A percentile compares a stretch with the other conserved stretches of the same genome.
Evolutionary conservation across 2,888 invertebrate genomes (phyloP).

Genomic region (Callimorpha dominula): DNA sequence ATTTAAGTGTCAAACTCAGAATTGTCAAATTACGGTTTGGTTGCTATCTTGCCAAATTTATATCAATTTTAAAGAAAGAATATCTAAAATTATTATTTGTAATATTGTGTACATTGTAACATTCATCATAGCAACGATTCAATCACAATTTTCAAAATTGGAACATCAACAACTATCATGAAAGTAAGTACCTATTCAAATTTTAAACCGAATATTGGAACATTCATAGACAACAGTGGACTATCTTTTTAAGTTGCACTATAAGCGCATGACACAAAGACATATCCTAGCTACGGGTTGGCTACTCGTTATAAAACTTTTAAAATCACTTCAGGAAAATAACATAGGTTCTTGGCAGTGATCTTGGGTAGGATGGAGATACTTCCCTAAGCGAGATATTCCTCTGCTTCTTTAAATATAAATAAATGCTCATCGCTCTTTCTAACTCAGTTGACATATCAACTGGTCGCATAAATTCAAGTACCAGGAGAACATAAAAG

Average conservation of each 20-base stretch:
- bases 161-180: no score
- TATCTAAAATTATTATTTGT: no score
- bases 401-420: background rate
- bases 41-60: no score
- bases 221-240: background rate
- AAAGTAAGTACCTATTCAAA: no score
- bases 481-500: slow-evolving; percentile 12
- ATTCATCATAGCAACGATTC: background rate
- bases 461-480: slow-evolving; percentile 7
- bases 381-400: background rate
- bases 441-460: background rate
- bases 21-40: background rate
- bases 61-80: background rate
- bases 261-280: background rate
- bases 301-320: background rate
- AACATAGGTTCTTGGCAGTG: background rate
- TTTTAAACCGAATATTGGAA: no score
- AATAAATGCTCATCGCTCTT: background rate
- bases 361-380: background rate
- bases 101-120: no score
- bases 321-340: background rate
- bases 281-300: background rate
- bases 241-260: background rate
- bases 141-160: no score
- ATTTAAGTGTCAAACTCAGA: background rate